A percentile compares a stretch with the other conserved stretches of the same genome.
Evolutionary conservation across 2,888 invertebrate species (phyloP).

Genomic region (Octodonta nipae): DNA sequence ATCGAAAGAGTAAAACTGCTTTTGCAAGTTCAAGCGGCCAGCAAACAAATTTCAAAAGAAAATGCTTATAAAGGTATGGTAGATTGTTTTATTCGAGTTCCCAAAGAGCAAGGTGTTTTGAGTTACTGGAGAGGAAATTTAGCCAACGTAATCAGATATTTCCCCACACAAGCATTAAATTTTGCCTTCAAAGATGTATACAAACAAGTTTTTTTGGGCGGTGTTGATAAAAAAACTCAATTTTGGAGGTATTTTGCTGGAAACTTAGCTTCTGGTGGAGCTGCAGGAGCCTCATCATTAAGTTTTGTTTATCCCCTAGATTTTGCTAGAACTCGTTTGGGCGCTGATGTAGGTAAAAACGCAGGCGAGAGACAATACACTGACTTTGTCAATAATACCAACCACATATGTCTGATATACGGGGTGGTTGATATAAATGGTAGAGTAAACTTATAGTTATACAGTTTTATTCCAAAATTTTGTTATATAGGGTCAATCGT

Average conservation of each 20-base stretch:
- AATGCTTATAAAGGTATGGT: slow-evolving; percentile 59
- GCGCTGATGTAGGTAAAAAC: slow-evolving; percentile 22
- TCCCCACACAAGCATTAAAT: slow-evolving; percentile 65
- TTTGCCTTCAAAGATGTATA: slow-evolving; percentile 70
- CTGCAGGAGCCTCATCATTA: slow-evolving; percentile 63
- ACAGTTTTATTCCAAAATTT: too few species aligned
- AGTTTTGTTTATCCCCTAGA: slow-evolving; percentile 67
- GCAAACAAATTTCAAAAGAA: slow-evolving; percentile 48
- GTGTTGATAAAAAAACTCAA: slow-evolving; percentile 59
- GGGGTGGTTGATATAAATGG: too few species aligned
- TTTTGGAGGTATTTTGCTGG: slow-evolving; percentile 58
- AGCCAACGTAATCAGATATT: slow-evolving; percentile 66
- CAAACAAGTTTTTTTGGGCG: slow-evolving; percentile 55
- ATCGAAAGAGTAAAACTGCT: slow-evolving; percentile 59
- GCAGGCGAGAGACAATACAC: slow-evolving; percentile 37
- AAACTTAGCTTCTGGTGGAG: slow-evolving; percentile 64
- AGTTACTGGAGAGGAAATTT: slow-evolving; percentile 68
- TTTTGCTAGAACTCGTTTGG: slow-evolving; percentile 56
- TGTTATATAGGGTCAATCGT: too few species aligned
- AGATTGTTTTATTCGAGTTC: slow-evolving; percentile 53
- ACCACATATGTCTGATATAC: too few species aligned
- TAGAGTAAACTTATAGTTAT: too few species aligned
- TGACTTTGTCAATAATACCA: slow-evolving; percentile 46
- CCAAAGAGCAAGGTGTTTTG: slow-evolving; percentile 52
- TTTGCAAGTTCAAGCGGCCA: slow-evolving; percentile 55